A percentile compares a stretch with the other conserved stretches of the same genome.
Evolutionary conservation across 2,888 invertebrate genomes (phyloP).

Genomic region (Nymphalis polychloros): DNA sequence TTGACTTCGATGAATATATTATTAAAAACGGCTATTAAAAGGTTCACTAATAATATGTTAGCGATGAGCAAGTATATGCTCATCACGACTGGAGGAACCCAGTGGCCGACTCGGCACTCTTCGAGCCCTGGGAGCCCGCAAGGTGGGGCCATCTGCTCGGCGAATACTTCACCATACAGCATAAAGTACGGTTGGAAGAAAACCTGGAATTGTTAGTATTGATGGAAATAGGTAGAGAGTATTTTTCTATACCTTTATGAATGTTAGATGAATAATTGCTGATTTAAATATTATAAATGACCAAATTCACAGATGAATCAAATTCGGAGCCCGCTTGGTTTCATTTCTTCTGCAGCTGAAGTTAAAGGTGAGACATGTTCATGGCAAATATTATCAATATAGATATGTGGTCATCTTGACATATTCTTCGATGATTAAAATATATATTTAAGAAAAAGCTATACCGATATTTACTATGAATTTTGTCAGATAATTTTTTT

Average conservation of each 20-base stretch:
- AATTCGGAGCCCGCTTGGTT: too few species aligned
- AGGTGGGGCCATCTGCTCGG: conserved; percentile 96
- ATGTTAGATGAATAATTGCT: not conserved
- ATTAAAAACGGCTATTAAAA: conserved; percentile 99
- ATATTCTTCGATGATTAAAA: too few species aligned
- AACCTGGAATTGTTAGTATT: conserved; percentile 84
- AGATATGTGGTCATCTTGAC: too few species aligned
- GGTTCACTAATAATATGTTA: conserved; percentile 97
- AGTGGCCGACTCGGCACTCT: conserved; percentile 91
- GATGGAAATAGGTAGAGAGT: conserved; percentile 23
- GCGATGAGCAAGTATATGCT: conserved; percentile 97
- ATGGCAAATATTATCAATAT: too few species aligned
- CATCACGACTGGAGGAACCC: conserved; percentile 98
- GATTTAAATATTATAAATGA: too few species aligned
- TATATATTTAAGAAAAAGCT: too few species aligned
- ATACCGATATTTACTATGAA: too few species aligned
- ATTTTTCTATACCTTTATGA: not conserved
- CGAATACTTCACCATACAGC: conserved; percentile 99
- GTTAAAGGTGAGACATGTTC: too few species aligned
- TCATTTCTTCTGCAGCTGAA: too few species aligned
- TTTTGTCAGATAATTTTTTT: too few species aligned
- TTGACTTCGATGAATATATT: conserved; percentile 97
- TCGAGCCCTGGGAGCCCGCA: conserved; percentile 89
- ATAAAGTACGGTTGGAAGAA: conserved; percentile 99
- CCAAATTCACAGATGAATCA: too few species aligned